Percentiles rank a stretch among this genome's conserved stretches.
phyloP scores from a whole-genome alignment of 2,888 invertebrate species.

The Microctonus brassicae region DNA sequence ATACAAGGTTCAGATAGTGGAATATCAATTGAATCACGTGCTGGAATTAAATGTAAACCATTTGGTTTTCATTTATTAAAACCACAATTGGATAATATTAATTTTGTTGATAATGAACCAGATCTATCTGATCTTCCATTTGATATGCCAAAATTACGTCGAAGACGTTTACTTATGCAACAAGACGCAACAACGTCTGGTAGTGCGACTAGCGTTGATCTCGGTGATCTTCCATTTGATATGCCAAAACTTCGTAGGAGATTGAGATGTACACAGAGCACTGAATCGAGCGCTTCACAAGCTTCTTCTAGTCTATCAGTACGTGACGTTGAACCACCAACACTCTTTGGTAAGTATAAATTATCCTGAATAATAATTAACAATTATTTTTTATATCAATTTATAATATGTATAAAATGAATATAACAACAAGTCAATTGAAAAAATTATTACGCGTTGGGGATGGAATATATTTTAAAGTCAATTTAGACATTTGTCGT shows the following conservation, averaged over 20 bases:
- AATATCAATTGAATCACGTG: conserved; percentile 87
- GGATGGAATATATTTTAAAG: too few relatives aligned
- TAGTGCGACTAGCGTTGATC: conserved; percentile 81
- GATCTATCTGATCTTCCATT: conserved; percentile 87
- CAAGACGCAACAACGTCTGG: conserved; percentile 80
- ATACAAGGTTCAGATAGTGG: conserved; percentile 91
- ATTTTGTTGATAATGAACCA: conserved; percentile 70
- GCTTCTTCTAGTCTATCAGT: conserved; percentile 88
- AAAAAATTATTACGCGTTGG: too few relatives aligned
- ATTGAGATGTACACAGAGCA: conserved; percentile 76
- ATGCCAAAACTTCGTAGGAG: conserved; percentile 90
- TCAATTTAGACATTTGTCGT: too few relatives aligned
- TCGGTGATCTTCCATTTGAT: conserved; percentile 88
- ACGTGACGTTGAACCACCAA: conserved; percentile 78
- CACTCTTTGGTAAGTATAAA: conserved; percentile 70
- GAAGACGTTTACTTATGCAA: conserved; percentile 77
- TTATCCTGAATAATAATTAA: background rate
- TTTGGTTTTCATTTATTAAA: conserved; percentile 74
- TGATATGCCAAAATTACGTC: conserved; percentile 89
- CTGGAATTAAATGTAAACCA: conserved; percentile 80
- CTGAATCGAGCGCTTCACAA: conserved; percentile 82
- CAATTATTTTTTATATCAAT: background rate
- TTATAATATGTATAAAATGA: too few relatives aligned
- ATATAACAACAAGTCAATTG: background rate
- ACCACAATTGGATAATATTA: conserved; percentile 72